These are phyloP conservation scores for Dyspetes luteomarginatus DNA, from an alignment of 2,888 invertebrate genomes.

Conservation along the genomic window DNA sequence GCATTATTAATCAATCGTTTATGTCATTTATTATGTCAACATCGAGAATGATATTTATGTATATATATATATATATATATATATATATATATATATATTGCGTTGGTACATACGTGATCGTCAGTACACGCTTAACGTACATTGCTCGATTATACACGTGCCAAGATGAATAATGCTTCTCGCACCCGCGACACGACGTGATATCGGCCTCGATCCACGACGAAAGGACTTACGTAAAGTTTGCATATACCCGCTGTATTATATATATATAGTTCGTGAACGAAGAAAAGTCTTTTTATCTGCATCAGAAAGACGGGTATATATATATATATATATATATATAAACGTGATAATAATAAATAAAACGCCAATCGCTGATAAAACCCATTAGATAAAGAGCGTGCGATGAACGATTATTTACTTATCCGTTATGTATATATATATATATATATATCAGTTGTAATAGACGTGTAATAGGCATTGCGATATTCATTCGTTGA, in stretches of 20 bases:
- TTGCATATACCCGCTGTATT: constrained; percentile 16
- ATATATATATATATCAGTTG: no score
- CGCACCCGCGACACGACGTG: constrained; percentile 59
- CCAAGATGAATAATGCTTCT: constrained; percentile 64
- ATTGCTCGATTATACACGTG: constrained; percentile 66
- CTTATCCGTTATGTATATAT: constrained; percentile 15
- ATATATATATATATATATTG: constrained; percentile 13
- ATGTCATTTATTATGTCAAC: constrained; percentile 46
- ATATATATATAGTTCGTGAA: constrained; percentile 28
- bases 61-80: neutral
- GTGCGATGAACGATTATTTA: constrained; percentile 43
- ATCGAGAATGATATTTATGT: constrained; percentile 19
- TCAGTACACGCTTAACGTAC: constrained; percentile 38
- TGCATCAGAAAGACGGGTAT: neutral
- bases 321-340: neutral
- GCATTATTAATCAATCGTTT: constrained; percentile 45
- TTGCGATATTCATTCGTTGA: constrained; percentile 1
- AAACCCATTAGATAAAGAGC: constrained; percentile 41
- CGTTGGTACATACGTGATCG: constrained; percentile 46
- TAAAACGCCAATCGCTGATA: constrained; percentile 48
- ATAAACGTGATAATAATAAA: constrained; percentile 45
- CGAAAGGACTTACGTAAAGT: constrained; percentile 59
- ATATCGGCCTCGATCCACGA: constrained; percentile 60
- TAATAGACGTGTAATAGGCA: constrained; percentile 31
- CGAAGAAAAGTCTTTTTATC: constrained; percentile 23